These are phyloP conservation scores for Notarius lentiginosus DNA, from an alignment of 2,113 vertebrate genomes.

Conservation along the genomic window DNA sequence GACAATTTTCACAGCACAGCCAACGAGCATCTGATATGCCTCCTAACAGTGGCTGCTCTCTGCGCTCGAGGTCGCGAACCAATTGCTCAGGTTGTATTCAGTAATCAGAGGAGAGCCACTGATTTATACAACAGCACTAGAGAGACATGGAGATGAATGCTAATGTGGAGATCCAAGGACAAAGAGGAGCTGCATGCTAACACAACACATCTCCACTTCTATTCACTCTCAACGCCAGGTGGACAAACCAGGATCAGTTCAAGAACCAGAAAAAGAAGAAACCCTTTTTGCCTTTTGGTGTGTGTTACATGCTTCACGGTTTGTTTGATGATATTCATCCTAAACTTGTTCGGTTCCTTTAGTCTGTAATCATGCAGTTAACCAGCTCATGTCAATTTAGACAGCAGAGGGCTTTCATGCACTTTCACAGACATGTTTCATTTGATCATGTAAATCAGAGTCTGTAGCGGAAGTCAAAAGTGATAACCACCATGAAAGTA, in stretches of 20 bases:
- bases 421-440: too few species aligned
- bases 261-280: background rate
- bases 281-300: background rate
- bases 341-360: too few species aligned
- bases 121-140: background rate
- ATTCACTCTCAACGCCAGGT: background rate
- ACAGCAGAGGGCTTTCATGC: too few species aligned
- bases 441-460: too few species aligned
- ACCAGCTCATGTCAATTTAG: too few species aligned
- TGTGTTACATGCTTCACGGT: too few species aligned
- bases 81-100: background rate
- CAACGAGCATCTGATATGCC: too few species aligned
- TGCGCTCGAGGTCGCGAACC: background rate
- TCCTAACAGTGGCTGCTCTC: background rate
- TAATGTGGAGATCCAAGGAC: slow-evolving; percentile 19
- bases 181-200: slow-evolving; percentile 4
- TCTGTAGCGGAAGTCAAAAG: too few species aligned
- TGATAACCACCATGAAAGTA: too few species aligned
- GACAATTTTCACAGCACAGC: too few species aligned
- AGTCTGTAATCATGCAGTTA: background rate
- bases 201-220: background rate
- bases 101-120: background rate
- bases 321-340: too few species aligned
- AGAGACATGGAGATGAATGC: background rate
- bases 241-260: background rate